Evolutionary conservation across 2,888 invertebrate species (phyloP), one percentile per base, ranked within the genome.

Genomic region (Drosophila flavopinicola): DNA sequence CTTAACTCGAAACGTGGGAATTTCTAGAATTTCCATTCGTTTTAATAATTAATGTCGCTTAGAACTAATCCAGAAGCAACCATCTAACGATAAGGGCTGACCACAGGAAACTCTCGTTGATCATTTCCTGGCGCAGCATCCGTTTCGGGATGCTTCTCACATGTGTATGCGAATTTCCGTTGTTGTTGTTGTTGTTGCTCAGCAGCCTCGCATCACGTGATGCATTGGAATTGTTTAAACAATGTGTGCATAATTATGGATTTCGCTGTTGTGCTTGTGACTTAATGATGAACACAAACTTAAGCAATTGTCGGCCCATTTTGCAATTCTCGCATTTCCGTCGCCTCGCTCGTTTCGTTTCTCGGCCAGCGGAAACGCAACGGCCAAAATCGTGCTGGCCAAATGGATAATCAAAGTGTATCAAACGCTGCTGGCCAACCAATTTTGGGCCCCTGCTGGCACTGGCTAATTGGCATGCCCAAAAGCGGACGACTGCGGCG

Each of bases 351-450:
- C 20, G 2, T 20, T 4, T 20, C 66, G 54, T 73, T 73, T 77
- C 68, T 74, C 57, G 78, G 73, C 74, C 73, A 77, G 30, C 73
- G 73, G 73, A 74, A 74, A 32, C 75, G 56, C 56, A 49, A 54
- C 45, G 27, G 30, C 78, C 67, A 77, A 85, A 78, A 44, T 41
- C 15, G 58, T 58, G 35, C 15, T n/a, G 7, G 17, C 48, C 17
- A 51, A 49, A 76, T 41, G 60, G 47, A 59, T 51, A 51, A 11
- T 37, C 78, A 82, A 85, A 82, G 79, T 82, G 86, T 87, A 79
- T 85, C 87, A 87, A 87, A 78, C 52, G 71, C 79, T 70, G 51
- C 41, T 61, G 37, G 23, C 30, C 13, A 52, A 60, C 79, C 51
- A 61, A 57, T 83, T 87, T 61, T 71, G 79, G 63, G 68, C 2